Base-by-base conservation (phyloP, 92 coral and sea anemone genomes). In the Paramuricea clavata region DNA sequence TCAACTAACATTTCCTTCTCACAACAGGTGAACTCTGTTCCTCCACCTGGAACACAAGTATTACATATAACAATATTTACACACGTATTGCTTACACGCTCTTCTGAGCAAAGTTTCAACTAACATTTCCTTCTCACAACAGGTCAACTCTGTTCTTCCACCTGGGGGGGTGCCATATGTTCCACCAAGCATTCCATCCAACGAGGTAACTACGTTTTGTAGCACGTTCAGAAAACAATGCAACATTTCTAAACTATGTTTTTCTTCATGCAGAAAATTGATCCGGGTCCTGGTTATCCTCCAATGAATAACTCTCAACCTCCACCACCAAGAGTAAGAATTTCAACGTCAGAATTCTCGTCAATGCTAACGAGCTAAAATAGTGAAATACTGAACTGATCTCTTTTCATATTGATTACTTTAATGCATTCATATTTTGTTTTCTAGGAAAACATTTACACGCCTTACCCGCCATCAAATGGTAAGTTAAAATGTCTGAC, bases 211-310 rank as follows among this genome's bases (percentile, higher is more conserved):
- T 28, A 27, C 31, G 21, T 65, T 19, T 65, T 65, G 72, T 15
- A 65, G 72, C 64, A 17, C 23, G 8, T 15, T 56, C n/a, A n/a
- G 6, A 3, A 1, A 2, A 54, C 11, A 54, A 7, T 9, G 7
- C 62, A 54, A 13, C 62, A 5, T 47, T 12, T 47, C 17, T 47
- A 54, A 67, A n/a, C 39, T 8, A 34, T 71, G 4, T 71, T 5
- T 39, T n/a, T 39, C 1, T 22, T 65, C 34, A 16, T 79, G 11
- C 59, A 79, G 84, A 79, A 79, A 32, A 5, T 36, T 17, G 12
- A 59, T 49, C 84, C 84, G 16, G 84, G 84, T 27, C 73, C 84
- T 59, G 84, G 84, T 6, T 79, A 57, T 23, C 54, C 41, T 33
- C 84, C 84, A 52, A 39, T 12, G 47, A 44, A 31, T 62, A 16